Base-by-base conservation (phyloP, 2,113 vertebrate species). In the Microtus richardsoni region DNA sequence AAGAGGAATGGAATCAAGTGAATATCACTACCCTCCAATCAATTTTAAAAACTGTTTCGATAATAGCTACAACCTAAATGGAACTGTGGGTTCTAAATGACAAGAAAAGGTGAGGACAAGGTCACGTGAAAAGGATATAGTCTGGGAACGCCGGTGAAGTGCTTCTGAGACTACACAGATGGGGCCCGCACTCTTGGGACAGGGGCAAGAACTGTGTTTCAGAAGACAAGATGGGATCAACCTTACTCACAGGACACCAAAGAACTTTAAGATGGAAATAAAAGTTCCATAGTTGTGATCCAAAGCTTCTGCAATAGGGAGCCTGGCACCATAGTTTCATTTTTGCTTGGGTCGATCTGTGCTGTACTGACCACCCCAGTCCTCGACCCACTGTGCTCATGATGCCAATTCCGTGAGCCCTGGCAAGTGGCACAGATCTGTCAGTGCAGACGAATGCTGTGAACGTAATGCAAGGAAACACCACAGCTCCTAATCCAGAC, bases 71-170 rank as follows among this genome's bases (percentile, higher is more conserved):
- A 89, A 14, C 14, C 41, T 86, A 88, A 85, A 80, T 30, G 17
- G 36, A 91, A 84, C 62, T 73, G 62, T 66, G 39, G 30, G 52
- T 66, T 66, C 33, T 58, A 87, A 14, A 30, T 88, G 47, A 30
- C 85, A 79, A 85, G 66, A 84, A 88, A 93, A 82, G 90, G 33
- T 70, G 66, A 94, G 41, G 7, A 93, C 13, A 5, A 30, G 41
- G 24, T 88, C 77, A 24, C 30, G 47, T 79, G 44, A 74, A 71
- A 93, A 92, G 68, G 39, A 86, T 62, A 22, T 24, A 92, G 70
- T 92, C 64, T 78, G 87, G 24, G 16, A 49, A 58, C 4, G 66
- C 39, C 49, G 74, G n/a, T 26, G 91, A 77, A 47, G 26, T 88
- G n/a, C 86, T 91, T 78, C 73, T 74, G 28, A 44, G 47, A 85